Percentiles rank a stretch among this genome's conserved stretches.
phyloP scores from a whole-genome alignment of 2,113 vertebrate species.

The Nematolebias whitei region DNA sequence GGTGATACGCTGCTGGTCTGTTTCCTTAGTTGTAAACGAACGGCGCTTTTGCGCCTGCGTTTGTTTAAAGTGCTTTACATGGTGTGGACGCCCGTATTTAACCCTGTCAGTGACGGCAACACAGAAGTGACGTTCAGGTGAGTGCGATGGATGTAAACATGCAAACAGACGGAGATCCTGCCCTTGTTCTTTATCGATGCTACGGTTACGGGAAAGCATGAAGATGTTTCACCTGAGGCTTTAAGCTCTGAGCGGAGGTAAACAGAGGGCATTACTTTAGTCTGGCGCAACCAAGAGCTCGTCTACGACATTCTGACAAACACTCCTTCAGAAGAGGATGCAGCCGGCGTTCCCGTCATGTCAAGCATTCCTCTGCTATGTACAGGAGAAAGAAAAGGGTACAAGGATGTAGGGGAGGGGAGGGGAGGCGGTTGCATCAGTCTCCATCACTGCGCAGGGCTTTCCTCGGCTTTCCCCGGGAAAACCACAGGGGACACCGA shows the following conservation, averaged over 20 bases:
- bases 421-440: conserved; percentile 14
- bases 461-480: conserved; percentile 60
- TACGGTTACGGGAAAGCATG: no score
- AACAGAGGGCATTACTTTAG: background rate
- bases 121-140: background rate
- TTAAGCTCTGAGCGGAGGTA: background rate
- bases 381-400: background rate
- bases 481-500: conserved; percentile 28
- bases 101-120: background rate
- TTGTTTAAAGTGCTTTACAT: no score
- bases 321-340: conserved; percentile 8
- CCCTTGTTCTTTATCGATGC: no score
- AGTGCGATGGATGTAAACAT: conserved; percentile 1
- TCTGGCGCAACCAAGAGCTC: background rate
- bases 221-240: conserved; percentile 13
- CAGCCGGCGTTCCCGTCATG: conserved; percentile 56
- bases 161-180: conserved; percentile 46
- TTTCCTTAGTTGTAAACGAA: no score
- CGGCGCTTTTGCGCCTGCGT: no score
- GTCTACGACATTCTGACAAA: conserved; percentile 1
- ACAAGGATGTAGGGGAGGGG: no score
- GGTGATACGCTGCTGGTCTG: no score
- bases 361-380: conserved; percentile 49
- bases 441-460: conserved; percentile 44
- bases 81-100: background rate